Percentiles rank a stretch among this genome's conserved stretches.
Conservation (phyloP, 2,888 invertebrate species). For the Agrotis exclamationis region DNA sequence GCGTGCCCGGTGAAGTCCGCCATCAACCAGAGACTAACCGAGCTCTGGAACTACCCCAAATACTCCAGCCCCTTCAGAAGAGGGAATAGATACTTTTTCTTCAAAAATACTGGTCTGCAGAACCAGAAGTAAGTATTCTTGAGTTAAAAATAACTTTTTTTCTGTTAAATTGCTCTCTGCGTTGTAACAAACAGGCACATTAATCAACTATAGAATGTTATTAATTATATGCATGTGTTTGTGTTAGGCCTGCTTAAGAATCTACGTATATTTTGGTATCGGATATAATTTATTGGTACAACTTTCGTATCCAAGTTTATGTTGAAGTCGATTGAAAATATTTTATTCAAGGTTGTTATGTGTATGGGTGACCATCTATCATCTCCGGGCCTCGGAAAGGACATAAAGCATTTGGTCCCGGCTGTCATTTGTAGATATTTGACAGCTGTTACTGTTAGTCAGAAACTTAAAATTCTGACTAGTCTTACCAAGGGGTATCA, state of each 20-base stretch:
- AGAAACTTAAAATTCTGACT: no score
- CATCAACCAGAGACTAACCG: slow-evolving; percentile 95
- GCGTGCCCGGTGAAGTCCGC: slow-evolving; percentile 94
- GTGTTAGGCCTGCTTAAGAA: neutral
- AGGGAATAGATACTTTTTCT: slow-evolving; percentile 97
- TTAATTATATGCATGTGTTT: neutral
- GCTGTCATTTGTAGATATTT: no score
- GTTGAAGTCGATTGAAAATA: no score
- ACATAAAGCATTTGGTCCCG: no score
- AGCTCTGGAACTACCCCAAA: slow-evolving; percentile 99
- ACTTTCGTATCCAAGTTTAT: neutral
- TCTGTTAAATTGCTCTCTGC: neutral
- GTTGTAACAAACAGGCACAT: neutral
- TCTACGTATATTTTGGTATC: neutral
- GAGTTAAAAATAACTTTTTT: neutral
- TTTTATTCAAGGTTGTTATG: no score
- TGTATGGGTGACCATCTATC: no score
- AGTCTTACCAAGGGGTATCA: no score
- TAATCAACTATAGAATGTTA: neutral
- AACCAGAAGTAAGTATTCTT: slow-evolving; percentile 95
- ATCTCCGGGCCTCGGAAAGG: no score
- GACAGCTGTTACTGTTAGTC: no score
- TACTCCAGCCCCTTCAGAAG: slow-evolving; percentile 96
- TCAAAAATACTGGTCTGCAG: slow-evolving; percentile 98
- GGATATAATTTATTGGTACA: neutral